Evolutionary conservation across 2,797 vertebrate genomes (phyloP), one percentile per base, ranked within the genome.

Genomic region (Pangasius krempfi): DNA sequence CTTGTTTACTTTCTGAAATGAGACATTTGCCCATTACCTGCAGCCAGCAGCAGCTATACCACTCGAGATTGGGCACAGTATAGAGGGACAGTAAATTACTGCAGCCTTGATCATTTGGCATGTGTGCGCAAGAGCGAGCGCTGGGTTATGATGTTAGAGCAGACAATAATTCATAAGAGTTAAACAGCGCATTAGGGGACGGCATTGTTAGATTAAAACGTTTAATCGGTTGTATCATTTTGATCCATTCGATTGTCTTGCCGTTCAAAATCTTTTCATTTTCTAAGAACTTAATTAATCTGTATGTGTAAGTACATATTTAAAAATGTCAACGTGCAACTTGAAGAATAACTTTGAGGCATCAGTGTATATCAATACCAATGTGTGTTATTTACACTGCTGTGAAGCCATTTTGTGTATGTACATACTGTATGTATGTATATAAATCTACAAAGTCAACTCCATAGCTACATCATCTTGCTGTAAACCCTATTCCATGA

Each of bases 1-100:
- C 78, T 86, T 91, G 83, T 91, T 91, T 89, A 85, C 68, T 76
- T 89, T 78, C 87, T 80, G 58, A 91, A 90, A 91, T 87, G 84
- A 91, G 87, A 86, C 73, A 84, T 82, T 82, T 87, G 37, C 62
- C 60, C 44, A 75, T 86, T 88, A 89, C 91, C 89, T 85, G 85
- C 64, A 86, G 87, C 87, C 62, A 87, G 87, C 81, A 79, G 58
- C 84, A 86, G 62, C 81, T 47, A 80, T 75, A 44, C 22, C 44
- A 73, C 85, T 68, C n/a, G 40, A 89, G 85, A 66, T 76, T 86
- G 66, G 85, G 0, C 58, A 73, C 22, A 56, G 82, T 87, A 89
- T 89, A 89, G 70, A 56, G 83, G 86, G 72, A 14, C 84, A 64
- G 60, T 88, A 88, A 75, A 90, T 88, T 85, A 87, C 87, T 83